phyloP scores from a whole-genome alignment of 53 echinoderm and acorn worm species.

The Paracentrotus lividus region DNA sequence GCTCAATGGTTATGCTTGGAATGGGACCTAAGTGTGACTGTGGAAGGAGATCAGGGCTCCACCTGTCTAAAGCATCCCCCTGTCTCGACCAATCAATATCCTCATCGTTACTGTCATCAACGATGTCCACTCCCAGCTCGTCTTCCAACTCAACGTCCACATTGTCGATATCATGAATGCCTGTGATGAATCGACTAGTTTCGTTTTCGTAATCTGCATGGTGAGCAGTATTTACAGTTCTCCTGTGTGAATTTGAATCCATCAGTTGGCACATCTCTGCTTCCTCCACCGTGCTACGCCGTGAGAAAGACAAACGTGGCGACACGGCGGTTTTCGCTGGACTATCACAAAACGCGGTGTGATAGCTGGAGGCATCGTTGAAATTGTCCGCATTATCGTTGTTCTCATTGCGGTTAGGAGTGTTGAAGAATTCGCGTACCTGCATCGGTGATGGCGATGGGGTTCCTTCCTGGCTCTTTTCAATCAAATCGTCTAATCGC shows the following conservation, averaged over 20 bases:
- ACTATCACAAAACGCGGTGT: constrained; percentile 39
- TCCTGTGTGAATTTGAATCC: not conserved
- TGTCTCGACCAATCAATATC: not conserved
- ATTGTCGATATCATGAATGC: not conserved
- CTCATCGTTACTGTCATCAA: not conserved
- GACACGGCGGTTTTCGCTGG: not conserved
- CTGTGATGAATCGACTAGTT: not conserved
- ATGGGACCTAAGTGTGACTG: constrained; percentile 3
- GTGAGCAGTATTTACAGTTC: not conserved
- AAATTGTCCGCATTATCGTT: constrained; percentile 27
- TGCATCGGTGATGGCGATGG: not conserved
- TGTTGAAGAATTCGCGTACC: not conserved
- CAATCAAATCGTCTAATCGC: constrained; percentile 7
- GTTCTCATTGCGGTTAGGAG: constrained; percentile 39
- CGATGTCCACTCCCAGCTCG: not conserved
- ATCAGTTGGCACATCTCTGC: constrained; percentile 60
- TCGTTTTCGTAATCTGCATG: not conserved
- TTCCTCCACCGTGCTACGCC: constrained; percentile 31
- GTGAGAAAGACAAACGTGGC: not conserved
- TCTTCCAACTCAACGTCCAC: not conserved
- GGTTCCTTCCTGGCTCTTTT: not conserved
- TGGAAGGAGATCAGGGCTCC: not conserved
- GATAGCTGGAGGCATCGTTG: constrained; percentile 27
- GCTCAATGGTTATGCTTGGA: constrained; percentile 58
- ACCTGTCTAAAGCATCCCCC: not conserved